Evolutionary conservation across 1,140 invertebrate species (phyloP).

Genomic region (Apis florea): DNA sequence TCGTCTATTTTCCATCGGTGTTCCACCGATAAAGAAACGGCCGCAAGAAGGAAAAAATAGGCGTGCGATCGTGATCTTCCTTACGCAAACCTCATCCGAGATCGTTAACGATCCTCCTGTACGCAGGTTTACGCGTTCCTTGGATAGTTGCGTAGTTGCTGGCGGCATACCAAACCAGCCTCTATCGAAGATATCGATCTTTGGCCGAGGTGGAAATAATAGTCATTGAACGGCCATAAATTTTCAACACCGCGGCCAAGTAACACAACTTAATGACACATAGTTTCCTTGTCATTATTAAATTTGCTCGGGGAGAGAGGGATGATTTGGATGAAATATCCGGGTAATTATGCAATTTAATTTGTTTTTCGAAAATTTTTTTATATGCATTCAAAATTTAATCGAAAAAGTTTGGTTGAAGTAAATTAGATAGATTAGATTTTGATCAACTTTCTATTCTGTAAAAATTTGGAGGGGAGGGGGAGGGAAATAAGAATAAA

Average conservation of each 20-base stretch:
- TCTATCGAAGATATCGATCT: constrained; percentile 35
- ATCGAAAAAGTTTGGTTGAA: too few relatives aligned
- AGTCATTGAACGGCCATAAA: constrained; percentile 37
- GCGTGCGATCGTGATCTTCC: constrained; percentile 41
- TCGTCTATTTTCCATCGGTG: constrained; percentile 35
- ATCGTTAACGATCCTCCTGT: constrained; percentile 47
- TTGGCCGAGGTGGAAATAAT: constrained; percentile 29
- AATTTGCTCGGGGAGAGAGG: too few relatives aligned
- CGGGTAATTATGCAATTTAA: too few relatives aligned
- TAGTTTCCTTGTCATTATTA: too few relatives aligned
- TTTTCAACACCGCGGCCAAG: background rate
- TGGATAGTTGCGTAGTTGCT: constrained; percentile 34
- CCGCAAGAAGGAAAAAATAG: constrained; percentile 26
- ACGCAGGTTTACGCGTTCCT: constrained; percentile 43
- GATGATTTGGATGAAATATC: too few relatives aligned
- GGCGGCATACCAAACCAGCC: background rate
- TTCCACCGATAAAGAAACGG: constrained; percentile 23
- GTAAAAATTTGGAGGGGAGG: too few relatives aligned
- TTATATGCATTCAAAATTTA: too few relatives aligned
- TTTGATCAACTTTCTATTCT: too few relatives aligned
- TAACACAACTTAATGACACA: constrained; percentile 1
- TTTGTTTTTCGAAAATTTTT: too few relatives aligned
- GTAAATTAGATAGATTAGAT: too few relatives aligned
- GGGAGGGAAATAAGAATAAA: too few relatives aligned
- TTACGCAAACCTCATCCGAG: constrained; percentile 47